A percentile compares a stretch with the other conserved stretches of the same genome.
Conservation (phyloP, 2,888 invertebrate genomes). For the Parnassius glacialis region DNA sequence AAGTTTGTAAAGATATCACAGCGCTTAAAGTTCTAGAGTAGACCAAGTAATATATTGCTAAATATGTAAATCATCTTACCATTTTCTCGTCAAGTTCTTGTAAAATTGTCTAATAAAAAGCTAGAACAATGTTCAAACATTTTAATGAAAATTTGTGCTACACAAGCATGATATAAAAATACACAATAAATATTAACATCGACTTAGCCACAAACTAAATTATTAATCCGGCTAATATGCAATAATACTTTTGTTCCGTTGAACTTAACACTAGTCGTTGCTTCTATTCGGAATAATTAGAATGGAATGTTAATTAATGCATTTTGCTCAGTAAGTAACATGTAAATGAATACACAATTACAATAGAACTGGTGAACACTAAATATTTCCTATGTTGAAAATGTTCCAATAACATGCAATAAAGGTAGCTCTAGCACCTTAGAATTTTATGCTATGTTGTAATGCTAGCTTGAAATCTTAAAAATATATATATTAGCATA, state of each 20-base stretch:
- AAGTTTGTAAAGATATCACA: no score
- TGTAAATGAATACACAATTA: constrained; percentile 8
- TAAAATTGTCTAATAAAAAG: constrained; percentile 4
- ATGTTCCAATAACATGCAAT: constrained; percentile 1
- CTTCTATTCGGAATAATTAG: constrained; percentile 35
- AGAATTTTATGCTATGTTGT: constrained; percentile 26
- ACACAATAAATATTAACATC: constrained; percentile 79
- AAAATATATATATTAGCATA: constrained; percentile 47
- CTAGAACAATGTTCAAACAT: constrained; percentile 61
- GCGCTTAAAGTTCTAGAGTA: no score
- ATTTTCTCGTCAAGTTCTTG: no score
- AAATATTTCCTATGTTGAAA: neutral
- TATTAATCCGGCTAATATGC: constrained; percentile 67
- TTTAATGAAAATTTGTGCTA: constrained; percentile 80
- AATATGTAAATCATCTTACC: no score
- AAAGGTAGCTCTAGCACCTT: constrained; percentile 49
- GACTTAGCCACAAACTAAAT: constrained; percentile 66
- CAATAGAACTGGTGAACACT: constrained; percentile 2
- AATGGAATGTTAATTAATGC: constrained; percentile 40
- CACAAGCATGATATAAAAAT: constrained; percentile 80
- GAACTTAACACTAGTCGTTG: constrained; percentile 58
- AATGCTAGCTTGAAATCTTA: constrained; percentile 38
- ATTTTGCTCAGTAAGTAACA: constrained; percentile 8
- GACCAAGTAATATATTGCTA: no score
- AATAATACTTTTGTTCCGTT: constrained; percentile 70